phyloP scores from a whole-genome alignment of 2,113 vertebrate species.

The Boulengeromyrus knoepffleri region DNA sequence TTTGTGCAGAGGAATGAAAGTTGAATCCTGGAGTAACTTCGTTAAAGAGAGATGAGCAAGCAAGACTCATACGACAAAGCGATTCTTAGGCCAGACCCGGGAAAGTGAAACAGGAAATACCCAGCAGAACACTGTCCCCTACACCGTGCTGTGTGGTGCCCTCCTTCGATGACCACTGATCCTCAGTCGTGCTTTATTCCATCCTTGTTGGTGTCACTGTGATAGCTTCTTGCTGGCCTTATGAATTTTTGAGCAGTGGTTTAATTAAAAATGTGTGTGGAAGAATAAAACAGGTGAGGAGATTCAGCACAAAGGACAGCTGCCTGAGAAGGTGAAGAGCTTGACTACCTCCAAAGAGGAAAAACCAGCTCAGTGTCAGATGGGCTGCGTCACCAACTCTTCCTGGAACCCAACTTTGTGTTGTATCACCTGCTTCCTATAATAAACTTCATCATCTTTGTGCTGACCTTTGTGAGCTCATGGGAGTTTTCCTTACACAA shows the following conservation, averaged over 20 bases:
- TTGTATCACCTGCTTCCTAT: neutral
- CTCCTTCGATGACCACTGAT: slow-evolving; percentile 16
- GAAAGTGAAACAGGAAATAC: neutral
- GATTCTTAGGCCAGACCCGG: neutral
- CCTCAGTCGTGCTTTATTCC: slow-evolving; percentile 10
- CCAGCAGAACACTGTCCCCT: neutral
- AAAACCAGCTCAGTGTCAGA: neutral
- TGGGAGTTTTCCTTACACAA: too few species aligned
- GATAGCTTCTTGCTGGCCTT: slow-evolving; percentile 1
- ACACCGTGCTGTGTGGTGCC: neutral
- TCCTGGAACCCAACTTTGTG: neutral
- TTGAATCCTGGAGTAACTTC: neutral
- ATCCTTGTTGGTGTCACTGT: slow-evolving; percentile 9
- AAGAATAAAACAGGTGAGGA: slow-evolving; percentile 27
- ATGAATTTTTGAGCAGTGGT: slow-evolving; percentile 27
- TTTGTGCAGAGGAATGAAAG: neutral
- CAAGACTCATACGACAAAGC: neutral
- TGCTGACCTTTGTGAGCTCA: neutral
- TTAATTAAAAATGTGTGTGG: slow-evolving; percentile 18
- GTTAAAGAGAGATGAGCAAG: neutral
- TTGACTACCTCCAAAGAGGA: neutral
- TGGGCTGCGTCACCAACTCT: neutral
- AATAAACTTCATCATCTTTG: neutral
- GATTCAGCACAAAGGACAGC: neutral
- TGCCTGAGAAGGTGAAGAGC: neutral